Evolutionary conservation across 2,797 vertebrate species (phyloP), one percentile per base, ranked within the genome.

Genomic region (Alosa sapidissima): DNA sequence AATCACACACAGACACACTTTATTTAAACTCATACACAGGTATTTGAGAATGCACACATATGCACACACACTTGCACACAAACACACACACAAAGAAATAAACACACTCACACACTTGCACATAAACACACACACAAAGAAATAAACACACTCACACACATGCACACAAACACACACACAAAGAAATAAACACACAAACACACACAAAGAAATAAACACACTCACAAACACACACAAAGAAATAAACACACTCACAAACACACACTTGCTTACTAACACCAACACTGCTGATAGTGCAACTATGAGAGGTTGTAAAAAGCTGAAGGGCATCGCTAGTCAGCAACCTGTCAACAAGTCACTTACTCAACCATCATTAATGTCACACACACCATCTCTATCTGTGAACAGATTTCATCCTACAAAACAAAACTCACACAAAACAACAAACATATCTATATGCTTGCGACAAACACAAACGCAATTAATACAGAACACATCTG

Each of bases 301-400:
- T 33, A 36, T 36, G 11, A 33, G 13, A 72, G 65, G 65, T 36
- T 33, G 16, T 72, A 81, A 52, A n/a, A 28, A 81, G 7, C 49
- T 48, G 21, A 52, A 48, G 81, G 49, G 81, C 21, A 52, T 52
- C 45, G 24, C 45, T 81, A 52, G 45, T 48, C 49, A 52, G 45
- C 49, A 81, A 52, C n/a, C 45, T 81, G 81, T 81, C 45, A 48
- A 81, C 49, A 19, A 81, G 81, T 81, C 45, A 81, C 45, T 81
- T 9, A 81, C 45, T 81, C 45, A 48, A 11, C 19, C 19, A n/a
- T 14, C 65, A 72, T 16, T 72, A 16, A 36, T 72, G 65, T 16
- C 11, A 28, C 28, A 65, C 62, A 45, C 36, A 16, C 36, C 28
- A 28, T 28, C 28, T 28, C 28, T 28, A 28, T 28, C 28, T 28